Conservation (phyloP, 1,140 invertebrate species). For the Philopotamus ludificatus region DNA sequence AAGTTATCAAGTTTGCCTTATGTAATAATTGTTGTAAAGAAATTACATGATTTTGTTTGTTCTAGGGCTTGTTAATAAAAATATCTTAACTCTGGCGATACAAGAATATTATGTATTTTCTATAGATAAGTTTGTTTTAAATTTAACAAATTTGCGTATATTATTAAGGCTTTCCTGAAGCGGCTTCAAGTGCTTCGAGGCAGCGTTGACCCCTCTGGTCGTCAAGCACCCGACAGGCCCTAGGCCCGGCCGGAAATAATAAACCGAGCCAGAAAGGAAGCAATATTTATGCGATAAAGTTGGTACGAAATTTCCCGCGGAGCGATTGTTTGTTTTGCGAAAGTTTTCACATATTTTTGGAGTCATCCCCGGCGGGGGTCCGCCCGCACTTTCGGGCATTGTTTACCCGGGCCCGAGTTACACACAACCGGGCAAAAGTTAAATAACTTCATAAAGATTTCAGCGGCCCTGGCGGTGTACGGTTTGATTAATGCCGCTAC, state of each 20-base stretch:
- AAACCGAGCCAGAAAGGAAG: constrained; percentile 30
- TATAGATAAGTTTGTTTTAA: too few relatives aligned
- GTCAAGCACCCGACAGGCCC: too few relatives aligned
- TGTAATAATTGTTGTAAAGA: too few relatives aligned
- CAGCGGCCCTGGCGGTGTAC: constrained; percentile 9
- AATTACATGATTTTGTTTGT: too few relatives aligned
- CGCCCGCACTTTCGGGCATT: constrained; percentile 7
- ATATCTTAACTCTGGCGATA: too few relatives aligned
- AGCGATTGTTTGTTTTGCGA: constrained; percentile 39
- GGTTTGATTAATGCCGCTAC: constrained; percentile 38
- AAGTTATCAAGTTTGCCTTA: too few relatives aligned
- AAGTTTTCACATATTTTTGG: constrained; percentile 42
- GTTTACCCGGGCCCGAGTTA: constrained; percentile 17
- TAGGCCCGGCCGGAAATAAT: constrained; percentile 33
- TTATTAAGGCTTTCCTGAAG: too few relatives aligned
- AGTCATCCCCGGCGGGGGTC: constrained; percentile 23
- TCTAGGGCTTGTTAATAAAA: too few relatives aligned
- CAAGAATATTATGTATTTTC: too few relatives aligned
- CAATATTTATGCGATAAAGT: constrained; percentile 40
- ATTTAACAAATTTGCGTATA: too few relatives aligned
- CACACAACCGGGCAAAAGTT: constrained; percentile 22
- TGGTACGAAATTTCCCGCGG: constrained; percentile 29
- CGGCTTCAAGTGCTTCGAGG: too few relatives aligned
- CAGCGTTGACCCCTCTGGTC: too few relatives aligned
- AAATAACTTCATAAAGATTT: constrained; percentile 39